Conservation (phyloP, 2,888 invertebrate genomes). For the Gasteruption jaculator region DNA sequence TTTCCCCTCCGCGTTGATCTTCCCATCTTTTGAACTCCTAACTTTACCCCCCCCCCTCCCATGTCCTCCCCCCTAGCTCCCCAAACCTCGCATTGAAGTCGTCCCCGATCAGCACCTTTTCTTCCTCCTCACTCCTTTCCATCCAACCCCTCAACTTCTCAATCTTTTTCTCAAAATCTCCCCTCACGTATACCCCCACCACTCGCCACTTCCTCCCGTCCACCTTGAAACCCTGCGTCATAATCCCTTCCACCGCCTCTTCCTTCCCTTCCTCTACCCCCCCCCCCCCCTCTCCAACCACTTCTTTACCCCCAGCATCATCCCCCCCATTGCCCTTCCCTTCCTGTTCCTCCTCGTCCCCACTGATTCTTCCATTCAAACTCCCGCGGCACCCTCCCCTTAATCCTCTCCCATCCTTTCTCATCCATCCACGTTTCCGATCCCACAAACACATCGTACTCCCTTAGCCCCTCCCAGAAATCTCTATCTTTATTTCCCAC, state of each 20-base stretch:
- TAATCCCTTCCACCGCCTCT: background rate
- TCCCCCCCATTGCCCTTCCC: background rate
- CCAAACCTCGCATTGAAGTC: constrained; percentile 18
- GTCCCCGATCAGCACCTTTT: constrained; percentile 3
- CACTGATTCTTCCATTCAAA: background rate
- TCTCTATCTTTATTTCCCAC: background rate
- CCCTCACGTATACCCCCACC: background rate
- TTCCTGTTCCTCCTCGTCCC: background rate
- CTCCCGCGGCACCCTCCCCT: background rate
- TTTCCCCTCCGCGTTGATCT: constrained; percentile 8
- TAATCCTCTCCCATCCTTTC: background rate
- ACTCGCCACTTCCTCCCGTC: background rate
- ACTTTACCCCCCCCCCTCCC: constrained; percentile 6
- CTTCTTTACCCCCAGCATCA: background rate
- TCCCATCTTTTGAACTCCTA: constrained; percentile 9
- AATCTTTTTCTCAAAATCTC: constrained; percentile 2
- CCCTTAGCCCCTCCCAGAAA: constrained; percentile 1
- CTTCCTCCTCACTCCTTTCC: background rate
- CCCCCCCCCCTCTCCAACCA: background rate
- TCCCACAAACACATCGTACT: background rate
- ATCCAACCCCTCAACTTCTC: background rate
- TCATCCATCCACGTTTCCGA: background rate
- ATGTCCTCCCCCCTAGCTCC: background rate
- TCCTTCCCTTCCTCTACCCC: background rate
- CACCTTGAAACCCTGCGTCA: background rate